A percentile compares a stretch with the other conserved stretches of the same genome.
These are phyloP conservation scores for Pollachius pollachius DNA, from an alignment of 2,113 vertebrate genomes.

Conservation along the genomic window DNA sequence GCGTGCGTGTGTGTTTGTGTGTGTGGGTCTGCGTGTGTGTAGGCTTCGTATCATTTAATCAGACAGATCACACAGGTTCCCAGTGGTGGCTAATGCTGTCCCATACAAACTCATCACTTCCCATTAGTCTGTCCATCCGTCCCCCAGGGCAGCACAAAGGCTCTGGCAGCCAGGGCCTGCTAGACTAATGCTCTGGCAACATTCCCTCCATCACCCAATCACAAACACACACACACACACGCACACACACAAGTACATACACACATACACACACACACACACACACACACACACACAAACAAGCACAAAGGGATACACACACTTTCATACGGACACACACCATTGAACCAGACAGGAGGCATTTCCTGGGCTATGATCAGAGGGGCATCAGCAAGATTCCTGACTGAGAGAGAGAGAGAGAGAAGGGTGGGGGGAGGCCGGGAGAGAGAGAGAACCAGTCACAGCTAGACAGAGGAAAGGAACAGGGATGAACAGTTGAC, in stretches of 20 bases:
- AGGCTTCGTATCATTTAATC: constrained; percentile 41
- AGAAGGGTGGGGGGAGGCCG: neutral
- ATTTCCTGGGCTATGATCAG: constrained; percentile 61
- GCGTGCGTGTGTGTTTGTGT: neutral
- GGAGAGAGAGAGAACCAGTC: constrained; percentile 10
- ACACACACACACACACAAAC: no score
- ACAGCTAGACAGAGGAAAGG: constrained; percentile 49
- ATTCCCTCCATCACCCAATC: constrained; percentile 47
- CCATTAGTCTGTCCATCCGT: constrained; percentile 60
- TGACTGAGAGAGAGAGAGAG: constrained; percentile 31
- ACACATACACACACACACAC: constrained; percentile 26
- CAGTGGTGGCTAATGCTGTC: constrained; percentile 52
- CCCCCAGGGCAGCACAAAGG: constrained; percentile 54
- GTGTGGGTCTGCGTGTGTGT: constrained; percentile 2
- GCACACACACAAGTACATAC: neutral
- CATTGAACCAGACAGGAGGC: constrained; percentile 13
- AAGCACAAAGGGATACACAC: no score
- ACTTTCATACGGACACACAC: no score
- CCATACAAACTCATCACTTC: constrained; percentile 65
- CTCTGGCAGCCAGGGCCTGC: constrained; percentile 53
- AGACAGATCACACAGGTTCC: constrained; percentile 35
- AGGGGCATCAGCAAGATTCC: constrained; percentile 65
- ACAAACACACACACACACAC: constrained; percentile 18
- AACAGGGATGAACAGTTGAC: constrained; percentile 60
- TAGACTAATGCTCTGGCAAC: constrained; percentile 63